A percentile compares a stretch with the other conserved stretches of the same genome.
phyloP scores from a whole-genome alignment of 2,797 vertebrate genomes.

The Phataginus tetradactyla region DNA sequence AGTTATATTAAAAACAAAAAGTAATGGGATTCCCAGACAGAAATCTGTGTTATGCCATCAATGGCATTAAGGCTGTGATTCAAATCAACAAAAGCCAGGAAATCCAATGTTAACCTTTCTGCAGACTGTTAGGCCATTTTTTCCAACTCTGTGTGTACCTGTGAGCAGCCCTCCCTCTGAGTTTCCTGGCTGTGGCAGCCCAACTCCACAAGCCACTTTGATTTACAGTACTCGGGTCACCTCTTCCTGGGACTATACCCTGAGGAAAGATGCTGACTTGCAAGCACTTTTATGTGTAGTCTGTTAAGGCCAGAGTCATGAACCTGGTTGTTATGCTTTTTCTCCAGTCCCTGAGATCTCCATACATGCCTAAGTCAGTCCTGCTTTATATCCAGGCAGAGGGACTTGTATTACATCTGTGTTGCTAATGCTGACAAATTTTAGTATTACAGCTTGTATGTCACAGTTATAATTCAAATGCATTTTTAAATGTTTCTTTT shows the following conservation, averaged over 20 bases:
- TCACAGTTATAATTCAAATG: not conserved
- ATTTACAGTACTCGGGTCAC: conserved; percentile 47
- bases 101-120: conserved; percentile 85
- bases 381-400: not conserved
- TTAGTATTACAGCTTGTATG: not conserved
- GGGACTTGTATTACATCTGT: not conserved
- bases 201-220: conserved; percentile 54
- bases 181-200: conserved; percentile 81
- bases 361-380: not conserved
- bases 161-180: conserved; percentile 67
- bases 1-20: conserved; percentile 67
- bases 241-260: conserved; percentile 9
- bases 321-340: not conserved
- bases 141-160: conserved; percentile 68
- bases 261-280: conserved; percentile 10
- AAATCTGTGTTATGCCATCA: conserved; percentile 67
- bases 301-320: not conserved
- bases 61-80: conserved; percentile 72
- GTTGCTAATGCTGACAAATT: not conserved
- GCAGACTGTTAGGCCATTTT: conserved; percentile 67
- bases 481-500: conserved; percentile 35
- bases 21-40: conserved; percentile 76
- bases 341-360: not conserved
- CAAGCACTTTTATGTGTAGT: conserved; percentile 20
- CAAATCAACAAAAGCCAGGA: conserved; percentile 85